phyloP scores from a whole-genome alignment of 1,140 invertebrate genomes.

The Listronotus oregonensis region DNA sequence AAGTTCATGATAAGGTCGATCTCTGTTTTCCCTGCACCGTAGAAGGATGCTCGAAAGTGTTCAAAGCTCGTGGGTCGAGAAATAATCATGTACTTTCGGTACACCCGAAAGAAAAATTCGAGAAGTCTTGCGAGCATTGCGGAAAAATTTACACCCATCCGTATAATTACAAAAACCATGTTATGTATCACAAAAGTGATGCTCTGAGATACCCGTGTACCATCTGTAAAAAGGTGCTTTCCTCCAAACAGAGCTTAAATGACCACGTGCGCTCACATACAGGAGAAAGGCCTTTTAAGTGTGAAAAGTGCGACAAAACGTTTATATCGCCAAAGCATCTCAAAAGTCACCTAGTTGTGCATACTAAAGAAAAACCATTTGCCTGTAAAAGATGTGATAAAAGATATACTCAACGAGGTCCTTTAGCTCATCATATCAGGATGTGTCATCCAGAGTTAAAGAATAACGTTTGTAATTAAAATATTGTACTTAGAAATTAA shows the following conservation, averaged over 20 bases:
- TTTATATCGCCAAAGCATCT: conserved; percentile 71
- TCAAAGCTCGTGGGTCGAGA: neutral
- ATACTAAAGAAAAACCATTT: conserved; percentile 57
- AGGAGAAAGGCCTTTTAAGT: conserved; percentile 60
- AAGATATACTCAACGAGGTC: conserved; percentile 36
- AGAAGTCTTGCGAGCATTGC: neutral
- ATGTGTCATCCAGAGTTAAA: too few species aligned
- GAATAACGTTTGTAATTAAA: too few species aligned
- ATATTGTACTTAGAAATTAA: too few species aligned
- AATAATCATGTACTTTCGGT: neutral
- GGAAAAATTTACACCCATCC: neutral
- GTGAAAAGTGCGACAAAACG: conserved; percentile 62
- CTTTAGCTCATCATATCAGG: too few species aligned
- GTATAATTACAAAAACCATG: neutral
- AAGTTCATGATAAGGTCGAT: neutral
- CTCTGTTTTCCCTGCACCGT: neutral
- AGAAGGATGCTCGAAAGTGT: conserved; percentile 8
- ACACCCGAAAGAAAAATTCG: neutral
- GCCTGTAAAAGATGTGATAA: conserved; percentile 58
- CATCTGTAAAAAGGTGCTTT: conserved; percentile 59
- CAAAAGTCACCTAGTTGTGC: conserved; percentile 59
- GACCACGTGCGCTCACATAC: conserved; percentile 59
- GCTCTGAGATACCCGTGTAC: conserved; percentile 4
- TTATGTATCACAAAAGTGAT: neutral
- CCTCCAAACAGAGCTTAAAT: conserved; percentile 53